Percentiles rank a stretch among this genome's conserved stretches.
These are phyloP conservation scores for Oenanthe oenanthe DNA, from an alignment of 2,113 vertebrate genomes.

Conservation along the genomic window DNA sequence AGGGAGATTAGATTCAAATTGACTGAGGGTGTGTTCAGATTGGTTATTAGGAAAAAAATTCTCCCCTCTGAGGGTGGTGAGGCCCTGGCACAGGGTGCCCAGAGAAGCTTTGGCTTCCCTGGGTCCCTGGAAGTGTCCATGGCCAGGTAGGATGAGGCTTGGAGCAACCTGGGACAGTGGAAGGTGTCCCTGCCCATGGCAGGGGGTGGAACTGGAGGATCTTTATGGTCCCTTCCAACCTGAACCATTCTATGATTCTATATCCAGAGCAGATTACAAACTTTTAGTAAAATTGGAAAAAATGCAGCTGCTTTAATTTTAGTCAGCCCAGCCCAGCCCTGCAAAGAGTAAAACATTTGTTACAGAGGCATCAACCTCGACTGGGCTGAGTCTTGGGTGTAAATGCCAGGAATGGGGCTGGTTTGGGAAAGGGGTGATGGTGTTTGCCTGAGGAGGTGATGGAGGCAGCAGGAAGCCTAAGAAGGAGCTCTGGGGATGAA, in stretches of 20 bases:
- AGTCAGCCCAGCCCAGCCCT: background rate
- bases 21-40: background rate
- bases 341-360: background rate
- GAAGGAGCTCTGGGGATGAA: background rate
- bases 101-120: background rate
- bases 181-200: background rate
- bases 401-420: background rate
- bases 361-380: background rate
- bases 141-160: background rate
- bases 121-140: background rate
- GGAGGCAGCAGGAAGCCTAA: background rate
- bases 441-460: too few relatives aligned
- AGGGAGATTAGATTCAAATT: too few relatives aligned
- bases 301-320: background rate
- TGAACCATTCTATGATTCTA: accelerated
- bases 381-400: background rate
- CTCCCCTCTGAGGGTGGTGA: background rate
- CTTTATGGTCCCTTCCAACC: background rate
- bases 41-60: background rate
- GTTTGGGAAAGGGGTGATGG: background rate
- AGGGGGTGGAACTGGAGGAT: background rate
- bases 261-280: background rate
- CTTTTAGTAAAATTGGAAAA: background rate
- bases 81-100: background rate
- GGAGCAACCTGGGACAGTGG: background rate